Evolutionary conservation across 1,140 invertebrate genomes (phyloP).

Genomic region (Oncopodura yosiiana): DNA sequence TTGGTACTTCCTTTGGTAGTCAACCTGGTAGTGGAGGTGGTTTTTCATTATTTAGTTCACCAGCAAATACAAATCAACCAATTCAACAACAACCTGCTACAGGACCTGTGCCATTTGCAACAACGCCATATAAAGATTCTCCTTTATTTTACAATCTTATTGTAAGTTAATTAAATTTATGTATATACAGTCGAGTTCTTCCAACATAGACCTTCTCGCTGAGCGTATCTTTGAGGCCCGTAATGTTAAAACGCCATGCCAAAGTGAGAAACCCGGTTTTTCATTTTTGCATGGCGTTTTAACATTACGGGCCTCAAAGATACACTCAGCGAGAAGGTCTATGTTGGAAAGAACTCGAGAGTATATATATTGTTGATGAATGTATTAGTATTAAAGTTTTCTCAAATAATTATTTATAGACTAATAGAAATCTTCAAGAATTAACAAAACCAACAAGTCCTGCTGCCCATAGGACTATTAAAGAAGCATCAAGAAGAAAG

Average conservation of each 20-base stretch:
- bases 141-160: conserved; percentile 62
- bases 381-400: neutral
- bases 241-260: no score
- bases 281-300: no score
- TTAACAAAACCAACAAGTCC: conserved; percentile 63
- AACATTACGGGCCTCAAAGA: no score
- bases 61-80: neutral
- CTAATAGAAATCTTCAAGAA: conserved; percentile 54
- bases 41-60: no score
- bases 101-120: conserved; percentile 54
- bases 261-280: no score
- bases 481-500: conserved; percentile 39
- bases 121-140: conserved; percentile 67
- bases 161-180: conserved; percentile 39
- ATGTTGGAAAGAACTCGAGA: no score
- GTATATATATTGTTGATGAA: conserved; percentile 18
- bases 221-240: no score
- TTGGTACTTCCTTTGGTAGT: conserved; percentile 35
- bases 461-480: conserved; percentile 52
- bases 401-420: conserved; percentile 38
- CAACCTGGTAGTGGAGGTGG: no score
- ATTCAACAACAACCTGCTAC: conserved; percentile 39
- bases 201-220: no score
- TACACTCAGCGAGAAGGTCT: no score
- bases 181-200: neutral